These are phyloP conservation scores for Acanthacorydalis orientalis DNA, from an alignment of 2,888 invertebrate genomes.

Conservation along the genomic window DNA sequence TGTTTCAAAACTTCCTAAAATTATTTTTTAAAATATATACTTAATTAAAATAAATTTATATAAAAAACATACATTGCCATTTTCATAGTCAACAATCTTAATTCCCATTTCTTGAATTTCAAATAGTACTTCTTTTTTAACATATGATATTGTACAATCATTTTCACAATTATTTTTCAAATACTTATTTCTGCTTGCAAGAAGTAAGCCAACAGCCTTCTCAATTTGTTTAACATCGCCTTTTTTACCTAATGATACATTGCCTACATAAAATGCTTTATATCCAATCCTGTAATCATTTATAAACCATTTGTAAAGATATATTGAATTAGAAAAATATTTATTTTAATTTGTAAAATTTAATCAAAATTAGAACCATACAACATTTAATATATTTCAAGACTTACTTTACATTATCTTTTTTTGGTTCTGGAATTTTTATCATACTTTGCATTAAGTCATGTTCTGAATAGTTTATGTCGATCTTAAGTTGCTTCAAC, in stretches of 20 bases:
- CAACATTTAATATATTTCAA: not conserved
- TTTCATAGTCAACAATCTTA: constrained; percentile 23
- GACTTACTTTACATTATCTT: not conserved
- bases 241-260: constrained; percentile 26
- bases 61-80: constrained; percentile 17
- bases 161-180: constrained; percentile 7
- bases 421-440: not conserved
- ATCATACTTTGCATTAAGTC: not conserved
- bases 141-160: constrained; percentile 8
- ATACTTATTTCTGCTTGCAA: constrained; percentile 16
- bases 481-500: constrained; percentile 18
- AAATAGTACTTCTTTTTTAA: constrained; percentile 24
- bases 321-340: not conserved
- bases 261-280: constrained; percentile 29
- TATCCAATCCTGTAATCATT: constrained; percentile 21
- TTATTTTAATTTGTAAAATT: not conserved
- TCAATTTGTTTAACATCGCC: constrained; percentile 36
- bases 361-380: not conserved
- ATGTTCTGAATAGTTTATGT: constrained; percentile 7
- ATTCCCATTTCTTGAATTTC: constrained; percentile 36
- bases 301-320: not conserved
- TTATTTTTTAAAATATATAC: constrained; percentile 2
- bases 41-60: not conserved
- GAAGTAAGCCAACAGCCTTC: constrained; percentile 24
- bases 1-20: constrained; percentile 35